These are phyloP conservation scores for Phaethon lepturus DNA, from an alignment of 2,113 vertebrate genomes.

Conservation along the genomic window DNA sequence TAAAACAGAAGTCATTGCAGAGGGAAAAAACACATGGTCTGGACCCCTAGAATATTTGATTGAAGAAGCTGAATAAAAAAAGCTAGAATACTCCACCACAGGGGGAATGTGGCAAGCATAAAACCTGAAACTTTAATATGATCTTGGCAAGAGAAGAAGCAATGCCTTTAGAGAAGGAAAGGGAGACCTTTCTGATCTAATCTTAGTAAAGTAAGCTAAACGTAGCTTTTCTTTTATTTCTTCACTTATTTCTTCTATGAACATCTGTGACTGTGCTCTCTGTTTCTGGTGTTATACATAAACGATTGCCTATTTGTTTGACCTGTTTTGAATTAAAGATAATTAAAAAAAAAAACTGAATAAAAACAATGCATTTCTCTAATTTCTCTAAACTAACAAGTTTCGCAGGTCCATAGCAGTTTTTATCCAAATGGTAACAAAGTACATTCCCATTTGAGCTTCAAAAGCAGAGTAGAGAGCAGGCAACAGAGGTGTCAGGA, in stretches of 20 bases:
- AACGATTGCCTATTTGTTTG: background rate
- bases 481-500: background rate
- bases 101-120: background rate
- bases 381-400: too few relatives aligned
- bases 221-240: background rate
- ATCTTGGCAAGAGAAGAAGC: background rate
- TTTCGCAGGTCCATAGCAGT: background rate
- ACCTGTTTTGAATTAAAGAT: background rate
- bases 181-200: background rate
- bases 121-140: background rate
- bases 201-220: background rate
- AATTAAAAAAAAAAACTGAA: background rate
- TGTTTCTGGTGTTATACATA: background rate
- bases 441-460: background rate
- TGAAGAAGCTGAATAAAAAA: background rate
- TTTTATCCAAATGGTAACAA: background rate
- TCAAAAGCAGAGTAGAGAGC: background rate
- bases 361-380: background rate
- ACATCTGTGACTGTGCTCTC: background rate
- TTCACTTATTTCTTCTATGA: background rate
- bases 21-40: background rate
- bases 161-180: background rate
- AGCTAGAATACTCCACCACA: background rate
- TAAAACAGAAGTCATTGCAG: background rate
- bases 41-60: background rate